A percentile compares a stretch with the other conserved stretches of the same genome.
Conservation (phyloP, 1,140 invertebrate genomes). For the Achatina immaculata region DNA sequence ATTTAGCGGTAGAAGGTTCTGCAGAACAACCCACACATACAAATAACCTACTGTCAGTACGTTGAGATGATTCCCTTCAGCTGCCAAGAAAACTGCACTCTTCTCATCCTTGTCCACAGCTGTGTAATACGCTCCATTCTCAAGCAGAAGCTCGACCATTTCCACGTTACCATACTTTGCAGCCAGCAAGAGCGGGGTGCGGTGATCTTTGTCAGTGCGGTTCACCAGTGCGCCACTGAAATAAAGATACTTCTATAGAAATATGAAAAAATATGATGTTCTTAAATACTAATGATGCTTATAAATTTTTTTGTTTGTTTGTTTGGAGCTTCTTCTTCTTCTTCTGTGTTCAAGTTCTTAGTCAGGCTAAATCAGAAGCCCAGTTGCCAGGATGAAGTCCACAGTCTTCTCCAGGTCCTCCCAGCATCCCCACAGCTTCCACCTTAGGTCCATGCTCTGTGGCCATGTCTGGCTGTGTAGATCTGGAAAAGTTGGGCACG, state of each 20-base stretch:
- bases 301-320: too few relatives aligned
- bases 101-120: conserved; percentile 71
- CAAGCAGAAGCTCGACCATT: conserved; percentile 63
- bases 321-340: too few relatives aligned
- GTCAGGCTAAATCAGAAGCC: too few relatives aligned
- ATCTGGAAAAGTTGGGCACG: too few relatives aligned
- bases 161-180: conserved; percentile 67
- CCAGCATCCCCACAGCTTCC: too few relatives aligned
- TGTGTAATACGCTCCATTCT: conserved; percentile 63
- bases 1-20: too few relatives aligned
- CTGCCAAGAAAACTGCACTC: conserved; percentile 68
- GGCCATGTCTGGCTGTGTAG: too few relatives aligned
- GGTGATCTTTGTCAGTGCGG: conserved; percentile 70
- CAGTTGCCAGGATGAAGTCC: too few relatives aligned
- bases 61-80: conserved; percentile 63
- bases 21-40: not conserved
- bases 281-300: too few relatives aligned
- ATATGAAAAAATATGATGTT: not conserved
- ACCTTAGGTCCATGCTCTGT: too few relatives aligned
- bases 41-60: not conserved
- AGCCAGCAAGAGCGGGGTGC: conserved; percentile 73
- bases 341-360: too few relatives aligned
- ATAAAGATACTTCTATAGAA: conserved; percentile 19
- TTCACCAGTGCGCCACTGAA: conserved; percentile 69
- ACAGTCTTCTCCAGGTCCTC: too few relatives aligned